Evolutionary conservation across 2,797 vertebrate genomes (phyloP), one percentile per base, ranked within the genome.

Genomic region (Selene dorsalis): DNA sequence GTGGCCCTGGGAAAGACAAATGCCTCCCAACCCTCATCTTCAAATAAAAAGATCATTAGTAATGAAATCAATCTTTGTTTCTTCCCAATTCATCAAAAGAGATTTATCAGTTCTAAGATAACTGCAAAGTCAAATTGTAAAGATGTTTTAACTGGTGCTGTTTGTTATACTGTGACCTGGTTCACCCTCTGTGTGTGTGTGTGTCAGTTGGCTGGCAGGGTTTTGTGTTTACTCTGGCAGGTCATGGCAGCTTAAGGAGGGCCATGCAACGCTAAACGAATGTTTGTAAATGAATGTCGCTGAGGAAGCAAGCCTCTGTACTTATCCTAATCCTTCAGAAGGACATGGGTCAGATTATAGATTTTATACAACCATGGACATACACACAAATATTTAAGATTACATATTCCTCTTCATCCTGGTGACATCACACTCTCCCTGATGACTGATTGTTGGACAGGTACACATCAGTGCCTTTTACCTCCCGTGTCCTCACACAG

Each of bases 301-400:
- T 67, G 1, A 5, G 57, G 73, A 71, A 62, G 11, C 67, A 73
- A 52, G 71, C 73, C 28, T 61, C 69, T 9, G 20, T 59, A 26
- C 32, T 82, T 72, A 80, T 1, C 56, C 56, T 91, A 90, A 88
- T 87, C 87, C 80, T 53, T 55, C 30, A 76, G 55, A 69, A 61
- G 61, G 55, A 78, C 65, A 24, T 13, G 28, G 12, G 63, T 77
- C 82, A 86, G 85, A 86, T 86, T 87, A 82, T 30, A 50, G 61
- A 69, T 55, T 65, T 67, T 39, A 73, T 47, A 58, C 43, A 64
- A 67, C 57, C 72, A 66, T 2, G 0, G 4, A 67, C 26, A 60
- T 53, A 82, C 52, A 59, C 48, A 43, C 38, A 73, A 41, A 68
- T n/a, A 50, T 57, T 45, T n/a, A 62, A 41, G 68, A 38, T 26